Evolutionary conservation across 23 tunicate species (phyloP).

Genomic region (Diplosoma virens): DNA sequence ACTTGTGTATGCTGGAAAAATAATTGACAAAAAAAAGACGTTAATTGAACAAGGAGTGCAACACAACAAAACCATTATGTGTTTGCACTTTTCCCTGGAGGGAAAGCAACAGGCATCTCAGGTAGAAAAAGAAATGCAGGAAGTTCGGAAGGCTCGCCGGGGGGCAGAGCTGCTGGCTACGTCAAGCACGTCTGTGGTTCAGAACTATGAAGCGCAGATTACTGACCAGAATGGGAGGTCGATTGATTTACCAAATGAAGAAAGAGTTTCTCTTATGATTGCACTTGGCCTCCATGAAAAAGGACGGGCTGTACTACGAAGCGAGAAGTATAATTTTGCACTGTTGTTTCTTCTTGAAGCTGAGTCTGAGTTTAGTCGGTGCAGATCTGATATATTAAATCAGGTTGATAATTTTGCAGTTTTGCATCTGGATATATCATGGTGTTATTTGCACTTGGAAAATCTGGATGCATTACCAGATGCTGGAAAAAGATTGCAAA

Average conservation of each 20-base stretch:
- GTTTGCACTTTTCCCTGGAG: conserved; percentile 39
- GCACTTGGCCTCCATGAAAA: conserved; percentile 76
- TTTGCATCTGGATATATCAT: conserved; percentile 68
- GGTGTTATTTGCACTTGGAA: conserved; percentile 78
- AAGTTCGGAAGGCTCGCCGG: conserved; percentile 47
- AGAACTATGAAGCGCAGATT: conserved; percentile 44
- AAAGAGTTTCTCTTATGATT: conserved; percentile 53
- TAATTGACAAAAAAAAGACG: conserved; percentile 21
- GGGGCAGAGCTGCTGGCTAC: conserved; percentile 78
- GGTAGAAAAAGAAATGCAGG: conserved; percentile 31
- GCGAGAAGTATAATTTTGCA: conserved; percentile 64
- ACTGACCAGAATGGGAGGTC: conserved; percentile 76
- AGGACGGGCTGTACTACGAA: conserved; percentile 49
- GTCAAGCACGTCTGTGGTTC: conserved; percentile 1
- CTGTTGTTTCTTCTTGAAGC: conserved; percentile 78
- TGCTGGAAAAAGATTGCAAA: conserved; percentile 39
- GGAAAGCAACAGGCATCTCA: conserved; percentile 16
- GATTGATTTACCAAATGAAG: conserved; percentile 64
- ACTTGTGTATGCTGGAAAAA: conserved; percentile 55
- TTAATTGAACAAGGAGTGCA: conserved; percentile 44
- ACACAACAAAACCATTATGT: conserved; percentile 66
- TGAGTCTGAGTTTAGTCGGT: conserved; percentile 57
- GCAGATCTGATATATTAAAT: conserved; percentile 62
- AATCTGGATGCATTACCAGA: conserved; percentile 71
- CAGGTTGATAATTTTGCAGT: conserved; percentile 88